Conservation (phyloP, 2,888 invertebrate species). For the Cosmopolites sordidus region DNA sequence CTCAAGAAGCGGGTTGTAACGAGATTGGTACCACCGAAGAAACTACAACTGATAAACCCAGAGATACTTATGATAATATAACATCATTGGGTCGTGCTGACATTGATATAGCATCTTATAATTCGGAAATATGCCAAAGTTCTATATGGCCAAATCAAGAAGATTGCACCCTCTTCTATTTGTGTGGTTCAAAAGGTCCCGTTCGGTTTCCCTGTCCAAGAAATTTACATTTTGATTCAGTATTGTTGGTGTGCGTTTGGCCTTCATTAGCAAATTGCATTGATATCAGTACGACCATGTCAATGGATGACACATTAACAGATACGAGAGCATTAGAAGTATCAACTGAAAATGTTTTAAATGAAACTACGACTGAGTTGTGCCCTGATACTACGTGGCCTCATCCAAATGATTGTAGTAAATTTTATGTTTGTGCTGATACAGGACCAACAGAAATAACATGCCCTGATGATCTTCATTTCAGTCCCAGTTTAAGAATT, state of each 20-base stretch:
- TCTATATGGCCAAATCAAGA: neutral
- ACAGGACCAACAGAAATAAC: neutral
- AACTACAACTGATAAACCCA: too few species aligned
- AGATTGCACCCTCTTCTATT: slow-evolving; percentile 13
- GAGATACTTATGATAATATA: too few species aligned
- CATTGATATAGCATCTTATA: too few species aligned
- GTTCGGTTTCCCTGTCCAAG: slow-evolving; percentile 7
- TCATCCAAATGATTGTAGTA: slow-evolving; percentile 1
- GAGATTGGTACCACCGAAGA: neutral
- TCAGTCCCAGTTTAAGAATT: neutral
- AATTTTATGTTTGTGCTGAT: neutral
- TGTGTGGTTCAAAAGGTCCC: slow-evolving; percentile 5
- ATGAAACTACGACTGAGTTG: neutral
- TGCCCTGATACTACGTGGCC: slow-evolving; percentile 3
- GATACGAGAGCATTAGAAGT: too few species aligned
- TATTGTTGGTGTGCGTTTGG: neutral
- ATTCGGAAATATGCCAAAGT: too few species aligned
- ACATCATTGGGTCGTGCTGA: too few species aligned
- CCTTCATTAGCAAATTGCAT: too few species aligned
- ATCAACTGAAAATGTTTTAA: too few species aligned
- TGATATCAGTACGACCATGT: too few species aligned
- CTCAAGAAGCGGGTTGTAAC: neutral
- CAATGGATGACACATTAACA: too few species aligned
- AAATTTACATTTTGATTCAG: slow-evolving; percentile 13
- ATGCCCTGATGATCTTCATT: neutral